These are phyloP conservation scores for Drosophila flavopinicola DNA, from an alignment of 2,888 invertebrate species.

Conservation along the genomic window DNA sequence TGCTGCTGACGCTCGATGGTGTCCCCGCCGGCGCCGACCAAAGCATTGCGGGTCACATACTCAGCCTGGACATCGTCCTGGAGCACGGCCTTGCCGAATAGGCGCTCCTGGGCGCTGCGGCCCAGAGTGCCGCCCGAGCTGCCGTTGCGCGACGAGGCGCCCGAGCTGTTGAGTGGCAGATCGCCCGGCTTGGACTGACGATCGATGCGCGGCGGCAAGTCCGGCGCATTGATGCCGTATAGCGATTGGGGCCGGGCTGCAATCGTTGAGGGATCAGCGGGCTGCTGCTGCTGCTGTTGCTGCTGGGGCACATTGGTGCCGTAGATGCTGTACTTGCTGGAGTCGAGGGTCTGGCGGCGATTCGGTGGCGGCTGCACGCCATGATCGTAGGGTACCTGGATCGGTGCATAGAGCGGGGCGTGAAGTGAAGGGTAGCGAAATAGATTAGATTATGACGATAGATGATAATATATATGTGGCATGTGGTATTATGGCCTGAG, in stretches of 20 bases:
- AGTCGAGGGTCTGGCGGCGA: constrained; percentile 84
- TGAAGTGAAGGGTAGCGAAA: constrained; percentile 48
- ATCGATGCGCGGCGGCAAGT: constrained; percentile 93
- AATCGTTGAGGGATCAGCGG: constrained; percentile 81
- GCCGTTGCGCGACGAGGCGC: constrained; percentile 86
- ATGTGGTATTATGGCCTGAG: constrained; percentile 15
- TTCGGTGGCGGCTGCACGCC: constrained; percentile 71
- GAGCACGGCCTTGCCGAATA: constrained; percentile 86
- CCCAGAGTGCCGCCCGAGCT: constrained; percentile 83
- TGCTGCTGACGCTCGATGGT: constrained; percentile 80
- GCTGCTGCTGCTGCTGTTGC: constrained; percentile 67
- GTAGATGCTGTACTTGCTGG: constrained; percentile 83
- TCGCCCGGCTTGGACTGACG: constrained; percentile 89
- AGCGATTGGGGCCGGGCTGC: constrained; percentile 84
- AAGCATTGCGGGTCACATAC: constrained; percentile 81
- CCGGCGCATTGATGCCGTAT: constrained; percentile 88
- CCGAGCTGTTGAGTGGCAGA: constrained; percentile 78
- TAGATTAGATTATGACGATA: constrained; percentile 50
- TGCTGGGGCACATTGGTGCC: constrained; percentile 57
- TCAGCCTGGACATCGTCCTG: constrained; percentile 83
- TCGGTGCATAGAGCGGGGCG: constrained; percentile 35
- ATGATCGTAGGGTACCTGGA: constrained; percentile 84
- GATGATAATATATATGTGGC: background rate
- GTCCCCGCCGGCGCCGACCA: constrained; percentile 65
- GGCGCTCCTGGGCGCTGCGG: constrained; percentile 89